Percentiles rank a stretch among this genome's conserved stretches.
phyloP scores from a whole-genome alignment of 2,113 vertebrate species.

The Steatornis caripensis region DNA sequence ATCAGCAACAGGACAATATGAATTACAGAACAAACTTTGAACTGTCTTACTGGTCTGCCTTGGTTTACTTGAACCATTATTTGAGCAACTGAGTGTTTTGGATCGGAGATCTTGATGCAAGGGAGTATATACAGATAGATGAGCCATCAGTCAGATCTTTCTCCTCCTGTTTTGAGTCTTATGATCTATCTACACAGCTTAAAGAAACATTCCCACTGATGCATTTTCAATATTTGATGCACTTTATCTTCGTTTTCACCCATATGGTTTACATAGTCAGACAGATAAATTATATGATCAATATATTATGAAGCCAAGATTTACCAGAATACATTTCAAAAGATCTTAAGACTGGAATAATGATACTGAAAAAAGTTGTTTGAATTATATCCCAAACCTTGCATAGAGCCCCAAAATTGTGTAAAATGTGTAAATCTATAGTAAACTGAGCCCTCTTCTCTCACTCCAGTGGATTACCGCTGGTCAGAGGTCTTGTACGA shows the following conservation, averaged over 20 bases:
- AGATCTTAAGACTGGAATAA: neutral
- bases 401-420: neutral
- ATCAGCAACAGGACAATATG: neutral
- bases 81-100: neutral
- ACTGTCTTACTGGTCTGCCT: neutral
- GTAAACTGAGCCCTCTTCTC: neutral
- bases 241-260: neutral
- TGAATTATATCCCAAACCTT: neutral
- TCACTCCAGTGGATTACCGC: neutral
- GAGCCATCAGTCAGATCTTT: neutral
- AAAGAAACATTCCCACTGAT: neutral
- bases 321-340: neutral
- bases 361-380: neutral
- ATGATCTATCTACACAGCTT: neutral
- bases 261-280: neutral
- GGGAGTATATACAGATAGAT: neutral
- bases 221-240: neutral
- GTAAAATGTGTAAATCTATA: neutral
- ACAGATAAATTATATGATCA: neutral
- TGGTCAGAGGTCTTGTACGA: slow-evolving; percentile 13
- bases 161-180: neutral
- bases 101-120: neutral
- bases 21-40: neutral
- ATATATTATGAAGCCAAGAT: neutral
- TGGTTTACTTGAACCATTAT: neutral